Evolutionary conservation across 2,113 vertebrate species (phyloP).

Genomic region (Pavo muticus): DNA sequence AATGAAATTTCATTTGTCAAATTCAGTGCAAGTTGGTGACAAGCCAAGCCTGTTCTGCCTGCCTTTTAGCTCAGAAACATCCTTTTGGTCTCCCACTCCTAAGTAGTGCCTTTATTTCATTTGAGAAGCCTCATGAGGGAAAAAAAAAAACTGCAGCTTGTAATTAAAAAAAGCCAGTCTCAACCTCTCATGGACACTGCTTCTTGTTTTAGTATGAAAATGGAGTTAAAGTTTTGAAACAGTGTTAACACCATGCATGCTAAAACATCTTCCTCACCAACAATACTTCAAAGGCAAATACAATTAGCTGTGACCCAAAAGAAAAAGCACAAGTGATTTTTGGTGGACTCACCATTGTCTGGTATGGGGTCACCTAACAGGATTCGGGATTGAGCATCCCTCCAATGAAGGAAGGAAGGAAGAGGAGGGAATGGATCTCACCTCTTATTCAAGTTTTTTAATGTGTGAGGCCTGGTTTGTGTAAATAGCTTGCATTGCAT

Average conservation of each 20-base stretch:
- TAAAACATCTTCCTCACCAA: background rate
- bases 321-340: background rate
- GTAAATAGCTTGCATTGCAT: background rate
- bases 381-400: background rate
- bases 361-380: constrained; percentile 46
- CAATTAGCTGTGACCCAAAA: background rate
- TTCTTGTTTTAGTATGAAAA: constrained; percentile 25
- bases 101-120: background rate
- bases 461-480: background rate
- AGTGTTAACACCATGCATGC: background rate
- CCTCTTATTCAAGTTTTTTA: background rate
- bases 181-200: background rate
- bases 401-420: background rate
- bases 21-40: constrained; percentile 15
- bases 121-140: background rate
- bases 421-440: background rate
- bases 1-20: constrained; percentile 66
- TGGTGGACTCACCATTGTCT: background rate
- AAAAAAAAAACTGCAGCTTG: background rate
- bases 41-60: constrained; percentile 51
- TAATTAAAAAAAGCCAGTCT: background rate
- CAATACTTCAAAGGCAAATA: constrained; percentile 21
- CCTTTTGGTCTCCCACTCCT: constrained; percentile 27
- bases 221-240: constrained; percentile 10
- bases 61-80: constrained; percentile 47